Evolutionary conservation across 23 tunicate genomes (phyloP), one percentile per base, ranked within the genome.

Genomic region (Pegea sp.): DNA sequence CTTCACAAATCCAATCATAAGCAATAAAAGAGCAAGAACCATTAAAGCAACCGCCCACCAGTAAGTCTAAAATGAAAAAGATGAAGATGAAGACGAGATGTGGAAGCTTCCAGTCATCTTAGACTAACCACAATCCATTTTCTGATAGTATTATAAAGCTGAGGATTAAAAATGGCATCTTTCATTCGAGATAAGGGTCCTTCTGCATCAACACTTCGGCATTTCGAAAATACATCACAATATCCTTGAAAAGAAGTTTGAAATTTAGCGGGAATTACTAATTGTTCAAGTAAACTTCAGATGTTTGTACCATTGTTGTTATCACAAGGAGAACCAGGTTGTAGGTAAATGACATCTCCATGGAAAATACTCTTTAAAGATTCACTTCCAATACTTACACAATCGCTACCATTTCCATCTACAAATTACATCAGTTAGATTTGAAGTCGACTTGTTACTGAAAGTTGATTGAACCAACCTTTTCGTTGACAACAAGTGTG

Each of bases 11-110:
- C 90, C 98, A 4, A 59, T 76, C 80, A 76, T 70, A n/a, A 89
- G 70, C 29, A 89, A 43, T 3, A 89, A 49, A 0, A 71, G 67
- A 0, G 90, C 98, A 4, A 89, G 30, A 33, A 60, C 48, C 90
- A 89, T 89, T 34, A 76, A 52, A 22, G 60, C 56, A 7, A 89
- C 98, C 0, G 98, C 98, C 90, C 90, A 89, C 98, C 98, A 89
- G 67, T 77, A 89, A 64, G 71, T 70, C 98, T 89, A 38, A 13
- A 13, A 38, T 11, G 46, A 11, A 38, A 16, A 13, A 11, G 46
- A 38, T 38, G 16, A 38, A 38, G 46, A 38, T 18, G 48, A 13
- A 42, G 18, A 13, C 13, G 48, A 42, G 18, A 13, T 42, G 18
- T 42, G 16, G 18, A 42, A 42, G 18, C 16, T n/a, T n/a, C n/a